phyloP scores from a whole-genome alignment of 92 coral and sea anemone genomes.

The Heteractis magnifica region DNA sequence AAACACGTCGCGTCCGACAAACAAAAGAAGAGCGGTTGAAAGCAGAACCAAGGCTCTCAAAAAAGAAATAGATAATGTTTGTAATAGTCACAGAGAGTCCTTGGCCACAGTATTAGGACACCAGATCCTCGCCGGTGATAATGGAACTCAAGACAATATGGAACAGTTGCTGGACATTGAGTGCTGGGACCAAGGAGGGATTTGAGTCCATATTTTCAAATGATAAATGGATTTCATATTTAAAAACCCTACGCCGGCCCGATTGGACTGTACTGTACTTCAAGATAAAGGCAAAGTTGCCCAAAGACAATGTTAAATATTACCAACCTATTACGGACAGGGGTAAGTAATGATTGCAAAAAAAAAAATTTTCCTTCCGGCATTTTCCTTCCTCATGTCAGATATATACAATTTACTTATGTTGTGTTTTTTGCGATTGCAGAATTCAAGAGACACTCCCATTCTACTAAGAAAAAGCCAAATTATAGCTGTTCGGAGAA shows the following conservation, averaged over 20 bases:
- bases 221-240: conserved; percentile 11
- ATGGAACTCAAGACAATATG: conserved; percentile 12
- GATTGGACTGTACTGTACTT: conserved; percentile 58
- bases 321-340: conserved; percentile 48
- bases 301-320: conserved; percentile 42
- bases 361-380: background rate
- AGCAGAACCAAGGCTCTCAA: background rate
- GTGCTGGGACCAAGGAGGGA: conserved; percentile 39
- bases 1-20: background rate
- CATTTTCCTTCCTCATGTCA: background rate
- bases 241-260: conserved; percentile 38
- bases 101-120: conserved; percentile 10
- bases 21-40: background rate
- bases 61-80: conserved; percentile 3
- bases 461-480: conserved; percentile 8
- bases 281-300: conserved; percentile 47
- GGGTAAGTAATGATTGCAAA: conserved; percentile 10
- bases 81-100: conserved; percentile 14
- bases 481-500: conserved; percentile 14
- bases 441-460: conserved; percentile 34
- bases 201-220: conserved; percentile 31
- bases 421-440: background rate
- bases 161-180: conserved; percentile 17
- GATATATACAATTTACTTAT: background rate
- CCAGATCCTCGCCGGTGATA: background rate